These are phyloP conservation scores for Enteromius fasciolatus DNA, from an alignment of 2,797 vertebrate species.

Conservation along the genomic window DNA sequence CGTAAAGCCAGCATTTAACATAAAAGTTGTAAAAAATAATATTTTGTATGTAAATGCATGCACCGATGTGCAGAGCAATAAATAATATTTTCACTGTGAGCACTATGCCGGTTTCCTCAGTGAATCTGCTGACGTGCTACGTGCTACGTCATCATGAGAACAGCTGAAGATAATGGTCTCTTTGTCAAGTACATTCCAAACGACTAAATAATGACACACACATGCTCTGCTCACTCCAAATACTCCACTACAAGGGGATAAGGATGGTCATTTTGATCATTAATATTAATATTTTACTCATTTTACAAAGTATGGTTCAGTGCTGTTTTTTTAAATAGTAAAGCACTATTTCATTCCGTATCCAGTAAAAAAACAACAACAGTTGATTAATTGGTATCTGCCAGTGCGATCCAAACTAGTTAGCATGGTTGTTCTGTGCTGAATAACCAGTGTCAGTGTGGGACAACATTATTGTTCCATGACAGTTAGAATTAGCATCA, in stretches of 20 bases:
- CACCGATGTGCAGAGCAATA: not conserved
- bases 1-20: too few species aligned
- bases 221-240: too few species aligned
- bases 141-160: too few species aligned
- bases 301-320: not conserved
- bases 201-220: too few species aligned
- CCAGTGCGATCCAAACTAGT: not conserved
- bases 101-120: too few species aligned
- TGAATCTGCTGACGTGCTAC: too few species aligned
- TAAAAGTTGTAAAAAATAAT: too few species aligned
- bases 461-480: not conserved
- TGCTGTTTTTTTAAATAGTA: too few species aligned
- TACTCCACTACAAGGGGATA: too few species aligned
- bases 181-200: too few species aligned
- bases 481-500: not conserved
- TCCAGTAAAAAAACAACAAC: not conserved
- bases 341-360: not conserved
- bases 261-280: too few species aligned
- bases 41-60: not conserved
- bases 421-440: not conserved
- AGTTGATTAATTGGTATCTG: not conserved
- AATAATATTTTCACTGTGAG: not conserved
- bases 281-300: not conserved
- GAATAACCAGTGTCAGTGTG: not conserved
- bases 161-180: too few species aligned